phyloP scores from a whole-genome alignment of 2,888 invertebrate genomes.

The Gymnosoma rotundatum region DNA sequence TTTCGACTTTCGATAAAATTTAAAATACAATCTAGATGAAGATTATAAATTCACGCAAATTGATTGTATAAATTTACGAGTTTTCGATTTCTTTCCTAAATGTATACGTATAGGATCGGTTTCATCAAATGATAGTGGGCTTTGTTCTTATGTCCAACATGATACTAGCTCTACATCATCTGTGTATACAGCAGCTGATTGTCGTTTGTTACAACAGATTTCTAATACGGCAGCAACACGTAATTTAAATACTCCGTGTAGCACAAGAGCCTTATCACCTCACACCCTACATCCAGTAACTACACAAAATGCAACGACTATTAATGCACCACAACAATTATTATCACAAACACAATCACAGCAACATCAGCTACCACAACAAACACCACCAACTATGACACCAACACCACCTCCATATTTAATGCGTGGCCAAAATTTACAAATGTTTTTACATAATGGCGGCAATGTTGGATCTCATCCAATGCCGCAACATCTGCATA shows the following conservation, averaged over 20 bases:
- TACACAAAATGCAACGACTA: constrained; percentile 62
- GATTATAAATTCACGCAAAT: constrained; percentile 38
- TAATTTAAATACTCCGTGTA: constrained; percentile 76
- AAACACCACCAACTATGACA: constrained; percentile 72
- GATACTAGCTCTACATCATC: constrained; percentile 72
- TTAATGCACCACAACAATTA: constrained; percentile 63
- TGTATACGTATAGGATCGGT: constrained; percentile 84
- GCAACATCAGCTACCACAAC: constrained; percentile 57
- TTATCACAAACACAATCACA: constrained; percentile 69
- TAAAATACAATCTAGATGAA: constrained; percentile 40
- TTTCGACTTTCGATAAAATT: constrained; percentile 21
- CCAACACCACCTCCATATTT: constrained; percentile 72
- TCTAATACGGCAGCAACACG: constrained; percentile 79
- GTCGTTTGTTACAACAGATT: constrained; percentile 78
- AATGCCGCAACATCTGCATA: constrained; percentile 72
- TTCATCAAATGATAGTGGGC: constrained; percentile 95
- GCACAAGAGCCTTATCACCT: constrained; percentile 75
- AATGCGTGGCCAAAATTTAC: constrained; percentile 74
- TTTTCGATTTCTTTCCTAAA: constrained; percentile 56
- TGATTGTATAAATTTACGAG: constrained; percentile 57
- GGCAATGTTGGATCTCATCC: constrained; percentile 59
- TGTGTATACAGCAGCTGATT: constrained; percentile 79
- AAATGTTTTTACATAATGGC: constrained; percentile 58
- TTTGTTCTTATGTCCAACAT: constrained; percentile 88
- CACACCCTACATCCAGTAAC: constrained; percentile 75